phyloP scores from a whole-genome alignment of 2,888 invertebrate species.

The Trileptium ribeirensis region DNA sequence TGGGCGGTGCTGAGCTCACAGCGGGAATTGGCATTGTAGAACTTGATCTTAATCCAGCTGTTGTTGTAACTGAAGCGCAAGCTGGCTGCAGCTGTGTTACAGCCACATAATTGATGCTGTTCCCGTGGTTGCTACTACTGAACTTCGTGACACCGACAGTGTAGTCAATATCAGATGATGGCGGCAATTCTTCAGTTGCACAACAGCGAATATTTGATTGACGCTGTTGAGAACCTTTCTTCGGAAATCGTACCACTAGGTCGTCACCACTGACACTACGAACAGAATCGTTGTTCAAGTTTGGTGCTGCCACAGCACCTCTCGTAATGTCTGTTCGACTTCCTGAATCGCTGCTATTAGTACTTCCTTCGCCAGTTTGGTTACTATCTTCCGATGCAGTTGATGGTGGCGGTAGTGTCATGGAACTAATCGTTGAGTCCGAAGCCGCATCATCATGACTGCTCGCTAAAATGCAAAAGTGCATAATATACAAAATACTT shows the following conservation, averaged over 20 bases:
- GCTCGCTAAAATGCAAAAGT: neutral
- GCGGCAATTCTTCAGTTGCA: neutral
- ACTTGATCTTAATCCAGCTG: constrained; percentile 52
- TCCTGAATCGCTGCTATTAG: neutral
- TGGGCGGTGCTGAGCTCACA: constrained; percentile 57
- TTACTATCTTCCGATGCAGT: neutral
- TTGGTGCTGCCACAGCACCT: no score
- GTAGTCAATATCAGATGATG: neutral
- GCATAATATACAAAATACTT: no score
- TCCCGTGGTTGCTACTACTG: neutral
- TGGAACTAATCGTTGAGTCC: neutral
- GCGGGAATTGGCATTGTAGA: constrained; percentile 56
- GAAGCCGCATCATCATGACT: neutral
- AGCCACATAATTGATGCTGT: no score
- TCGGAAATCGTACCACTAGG: no score
- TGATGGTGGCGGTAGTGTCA: neutral
- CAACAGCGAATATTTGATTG: no score
- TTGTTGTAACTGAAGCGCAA: no score
- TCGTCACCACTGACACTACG: no score
- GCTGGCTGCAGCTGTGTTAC: no score
- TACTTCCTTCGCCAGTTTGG: neutral
- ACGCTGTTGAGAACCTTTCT: no score
- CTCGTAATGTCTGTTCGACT: no score
- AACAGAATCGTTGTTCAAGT: no score
- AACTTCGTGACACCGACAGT: neutral